Conservation (phyloP, 2,113 vertebrate genomes). For the Progne subis region DNA sequence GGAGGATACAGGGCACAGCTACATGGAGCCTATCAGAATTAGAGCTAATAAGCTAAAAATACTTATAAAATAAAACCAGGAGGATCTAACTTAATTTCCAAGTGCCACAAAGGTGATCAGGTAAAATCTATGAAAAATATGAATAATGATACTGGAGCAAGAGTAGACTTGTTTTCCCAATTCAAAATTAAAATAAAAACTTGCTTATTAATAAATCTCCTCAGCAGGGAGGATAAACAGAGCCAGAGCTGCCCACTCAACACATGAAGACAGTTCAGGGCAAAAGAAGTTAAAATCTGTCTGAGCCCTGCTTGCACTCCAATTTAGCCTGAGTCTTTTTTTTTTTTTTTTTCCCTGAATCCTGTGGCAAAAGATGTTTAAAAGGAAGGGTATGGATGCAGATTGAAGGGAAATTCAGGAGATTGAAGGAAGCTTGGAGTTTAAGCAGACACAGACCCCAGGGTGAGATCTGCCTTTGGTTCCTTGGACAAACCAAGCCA, state of each 20-base stretch:
- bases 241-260: background rate
- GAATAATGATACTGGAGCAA: background rate
- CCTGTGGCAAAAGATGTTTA: background rate
- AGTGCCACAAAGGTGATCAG: background rate
- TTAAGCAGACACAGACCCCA: background rate
- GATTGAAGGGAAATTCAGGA: background rate
- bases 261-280: background rate
- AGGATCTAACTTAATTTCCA: background rate
- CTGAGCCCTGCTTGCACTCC: background rate
- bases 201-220: background rate
- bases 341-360: background rate
- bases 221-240: background rate
- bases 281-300: background rate
- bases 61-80: background rate
- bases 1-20: background rate
- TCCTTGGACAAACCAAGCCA: background rate
- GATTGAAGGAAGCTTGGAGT: background rate
- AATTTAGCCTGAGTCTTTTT: rapidly evolving
- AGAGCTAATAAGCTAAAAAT: background rate
- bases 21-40: background rate
- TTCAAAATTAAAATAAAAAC: background rate
- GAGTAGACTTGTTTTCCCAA: background rate
- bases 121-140: background rate
- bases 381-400: background rate
- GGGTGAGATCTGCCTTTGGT: background rate